Evolutionary conservation across 2,888 invertebrate species (phyloP).

Genomic region (Parthenolecanium corni): DNA sequence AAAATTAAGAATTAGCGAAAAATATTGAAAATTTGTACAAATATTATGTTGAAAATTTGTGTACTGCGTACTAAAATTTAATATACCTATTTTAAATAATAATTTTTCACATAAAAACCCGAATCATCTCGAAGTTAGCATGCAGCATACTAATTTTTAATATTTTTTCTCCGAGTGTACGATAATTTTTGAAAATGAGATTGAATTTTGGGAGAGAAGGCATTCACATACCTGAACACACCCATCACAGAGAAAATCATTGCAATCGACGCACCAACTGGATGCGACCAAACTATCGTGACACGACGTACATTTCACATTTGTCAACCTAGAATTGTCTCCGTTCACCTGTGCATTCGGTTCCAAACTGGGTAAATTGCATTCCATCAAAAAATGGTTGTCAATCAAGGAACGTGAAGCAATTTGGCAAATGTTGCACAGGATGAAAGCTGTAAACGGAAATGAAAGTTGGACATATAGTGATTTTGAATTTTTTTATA

Average conservation of each 20-base stretch:
- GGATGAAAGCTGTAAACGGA: constrained; percentile 21
- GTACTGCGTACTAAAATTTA: too few relatives aligned
- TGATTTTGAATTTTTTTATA: neutral
- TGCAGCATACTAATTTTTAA: too few relatives aligned
- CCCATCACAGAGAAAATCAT: constrained; percentile 82
- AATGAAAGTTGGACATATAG: neutral
- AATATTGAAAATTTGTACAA: too few relatives aligned
- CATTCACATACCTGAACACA: constrained; percentile 51
- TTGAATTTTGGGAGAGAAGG: too few relatives aligned
- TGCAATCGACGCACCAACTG: constrained; percentile 81
- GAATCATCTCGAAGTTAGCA: too few relatives aligned
- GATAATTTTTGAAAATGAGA: too few relatives aligned
- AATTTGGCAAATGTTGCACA: constrained; percentile 15
- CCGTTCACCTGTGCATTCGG: constrained; percentile 43
- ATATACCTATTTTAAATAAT: too few relatives aligned
- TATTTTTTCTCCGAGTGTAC: too few relatives aligned
- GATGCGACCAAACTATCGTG: constrained; percentile 71
- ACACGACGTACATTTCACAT: constrained; percentile 70
- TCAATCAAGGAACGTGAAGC: constrained; percentile 50
- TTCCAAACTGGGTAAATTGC: constrained; percentile 38
- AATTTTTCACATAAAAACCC: too few relatives aligned
- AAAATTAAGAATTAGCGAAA: too few relatives aligned
- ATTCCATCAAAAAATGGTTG: constrained; percentile 68
- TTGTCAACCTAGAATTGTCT: constrained; percentile 38
- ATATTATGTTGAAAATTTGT: too few relatives aligned